Base-by-base conservation (phyloP, 2,888 invertebrate genomes). In the Nomada fabriciana region DNA sequence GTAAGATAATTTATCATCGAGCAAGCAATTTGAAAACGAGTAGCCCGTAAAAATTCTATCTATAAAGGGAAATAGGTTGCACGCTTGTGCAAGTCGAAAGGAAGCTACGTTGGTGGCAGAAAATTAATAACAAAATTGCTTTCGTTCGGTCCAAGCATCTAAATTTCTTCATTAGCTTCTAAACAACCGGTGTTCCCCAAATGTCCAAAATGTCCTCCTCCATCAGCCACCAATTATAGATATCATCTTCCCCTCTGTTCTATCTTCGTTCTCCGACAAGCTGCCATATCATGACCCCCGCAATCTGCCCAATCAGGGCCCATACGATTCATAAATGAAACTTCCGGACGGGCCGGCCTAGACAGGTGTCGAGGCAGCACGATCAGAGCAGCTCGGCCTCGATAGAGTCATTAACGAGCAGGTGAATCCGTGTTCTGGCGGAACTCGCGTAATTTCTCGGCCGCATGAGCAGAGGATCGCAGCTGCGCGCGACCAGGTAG, bases 331-430 rank as follows among this genome's bases (percentile, higher is more conserved):
- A 25, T 43, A 76, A 29, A 61, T 73, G 75, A 18, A 70, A 73
- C 61, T 67, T 77, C 63, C 65, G 68, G 52, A 2, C 52, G 61
- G 64, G 71, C n/a, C 43, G 20, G 57, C 2, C 13, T 63, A 80
- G 86, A 87, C 89, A 90, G 90, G 89, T 90, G 90, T 69, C 72
- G 77, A 76, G 71, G 52, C 36, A 36, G 55, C 59, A 53, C 63
- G 74, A 80, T 60, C 64, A 9, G 47, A 73, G 53, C 42, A 7
- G 47, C 15, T 61, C 69, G 80, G 68, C 61, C 75, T 83, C 80
- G 86, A 90, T 90, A 90, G 90, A 90, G 90, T 89, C 90, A 90
- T 90, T 90, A 90, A 75, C 86, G 76, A 73, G 90, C 90, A 90
- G 90, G 90, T 90, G 90, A 90, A 89, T 90, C 88, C 76, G 76